These are phyloP conservation scores for Halichoeres trimaculatus DNA, from an alignment of 2,113 vertebrate genomes.

Conservation along the genomic window DNA sequence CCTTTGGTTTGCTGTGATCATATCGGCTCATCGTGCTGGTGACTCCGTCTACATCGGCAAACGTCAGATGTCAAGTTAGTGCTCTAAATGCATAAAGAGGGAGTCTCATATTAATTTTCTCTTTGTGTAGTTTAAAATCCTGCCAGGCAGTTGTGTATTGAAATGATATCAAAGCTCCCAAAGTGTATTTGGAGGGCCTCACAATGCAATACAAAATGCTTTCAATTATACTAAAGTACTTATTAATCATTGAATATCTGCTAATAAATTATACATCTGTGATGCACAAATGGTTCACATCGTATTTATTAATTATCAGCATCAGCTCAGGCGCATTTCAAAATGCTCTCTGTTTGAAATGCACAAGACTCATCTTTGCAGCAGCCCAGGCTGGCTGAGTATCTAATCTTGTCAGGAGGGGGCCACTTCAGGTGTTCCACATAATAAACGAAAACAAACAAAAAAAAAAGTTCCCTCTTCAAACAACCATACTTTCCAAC, in stretches of 20 bases:
- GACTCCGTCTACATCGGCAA: neutral
- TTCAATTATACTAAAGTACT: neutral
- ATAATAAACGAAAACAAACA: no score
- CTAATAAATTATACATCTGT: no score
- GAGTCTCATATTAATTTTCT: neutral
- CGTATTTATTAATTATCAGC: no score
- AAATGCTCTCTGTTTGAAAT: no score
- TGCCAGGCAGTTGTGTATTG: neutral
- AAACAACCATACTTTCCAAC: no score
- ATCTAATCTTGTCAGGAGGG: no score
- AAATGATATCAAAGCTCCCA: neutral
- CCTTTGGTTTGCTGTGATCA: slow-evolving; percentile 32
- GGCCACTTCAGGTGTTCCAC: no score
- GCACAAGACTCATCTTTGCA: no score
- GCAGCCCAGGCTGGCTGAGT: no score
- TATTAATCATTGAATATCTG: neutral
- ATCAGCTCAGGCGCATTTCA: no score
- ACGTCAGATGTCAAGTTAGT: neutral
- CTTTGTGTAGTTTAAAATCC: neutral
- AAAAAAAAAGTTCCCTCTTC: no score
- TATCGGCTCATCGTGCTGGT: slow-evolving; percentile 22
- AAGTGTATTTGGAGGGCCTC: neutral
- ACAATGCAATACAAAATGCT: neutral
- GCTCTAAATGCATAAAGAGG: neutral
- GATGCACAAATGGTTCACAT: no score